Evolutionary conservation across 2,888 invertebrate species (phyloP).

Genomic region (Keiferia lycopersicella): DNA sequence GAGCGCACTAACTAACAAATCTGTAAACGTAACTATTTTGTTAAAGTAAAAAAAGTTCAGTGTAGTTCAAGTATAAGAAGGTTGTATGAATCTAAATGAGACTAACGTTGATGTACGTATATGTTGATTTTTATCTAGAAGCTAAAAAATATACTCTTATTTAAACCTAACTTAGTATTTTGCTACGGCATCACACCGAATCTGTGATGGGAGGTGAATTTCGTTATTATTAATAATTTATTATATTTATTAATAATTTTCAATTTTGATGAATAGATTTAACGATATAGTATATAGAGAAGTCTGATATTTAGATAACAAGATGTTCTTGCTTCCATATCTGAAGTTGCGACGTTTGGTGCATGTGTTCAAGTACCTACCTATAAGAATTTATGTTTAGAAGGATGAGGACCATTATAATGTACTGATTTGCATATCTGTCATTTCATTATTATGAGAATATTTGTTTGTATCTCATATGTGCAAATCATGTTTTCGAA

Average conservation of each 20-base stretch:
- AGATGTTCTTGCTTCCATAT: background rate
- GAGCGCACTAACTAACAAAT: constrained; percentile 29
- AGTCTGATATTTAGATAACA: background rate
- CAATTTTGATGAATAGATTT: background rate
- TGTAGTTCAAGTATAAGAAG: background rate
- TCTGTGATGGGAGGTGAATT: constrained; percentile 12
- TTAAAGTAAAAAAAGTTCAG: too few relatives aligned
- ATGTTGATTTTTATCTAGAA: constrained; percentile 10
- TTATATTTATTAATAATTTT: constrained; percentile 3
- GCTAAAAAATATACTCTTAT: background rate
- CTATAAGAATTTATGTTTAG: background rate
- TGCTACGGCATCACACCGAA: background rate
- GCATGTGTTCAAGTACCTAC: background rate
- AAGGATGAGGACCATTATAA: background rate
- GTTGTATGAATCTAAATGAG: constrained; percentile 13
- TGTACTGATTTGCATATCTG: background rate
- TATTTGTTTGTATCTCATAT: too few relatives aligned
- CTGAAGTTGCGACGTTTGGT: background rate
- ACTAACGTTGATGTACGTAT: background rate
- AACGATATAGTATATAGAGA: background rate
- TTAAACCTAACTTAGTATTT: background rate
- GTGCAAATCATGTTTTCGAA: too few relatives aligned
- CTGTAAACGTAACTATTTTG: too few relatives aligned
- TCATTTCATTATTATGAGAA: background rate
- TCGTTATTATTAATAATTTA: constrained; percentile 5